Conservation (phyloP, 2,888 invertebrate species). For the Lithophane leautieri region DNA sequence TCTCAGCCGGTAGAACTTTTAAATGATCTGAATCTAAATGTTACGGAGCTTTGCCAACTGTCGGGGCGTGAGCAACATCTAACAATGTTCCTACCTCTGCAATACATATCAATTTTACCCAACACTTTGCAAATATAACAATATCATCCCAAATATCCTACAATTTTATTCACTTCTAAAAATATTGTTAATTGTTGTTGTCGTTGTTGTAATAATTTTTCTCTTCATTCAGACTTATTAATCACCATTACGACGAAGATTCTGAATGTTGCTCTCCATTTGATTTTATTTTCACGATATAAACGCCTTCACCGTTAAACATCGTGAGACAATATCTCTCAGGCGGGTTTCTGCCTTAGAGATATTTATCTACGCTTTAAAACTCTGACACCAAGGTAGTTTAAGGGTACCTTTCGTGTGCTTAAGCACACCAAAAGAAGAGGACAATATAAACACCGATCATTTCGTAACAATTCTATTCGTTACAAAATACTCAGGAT, state of each 20-base stretch:
- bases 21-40: slow-evolving; percentile 81
- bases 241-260: background rate
- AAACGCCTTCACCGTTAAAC: background rate
- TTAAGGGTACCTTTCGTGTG: no score
- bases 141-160: slow-evolving; percentile 11
- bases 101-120: slow-evolving; percentile 67
- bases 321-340: no score
- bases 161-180: background rate
- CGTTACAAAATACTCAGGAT: slow-evolving; percentile 16
- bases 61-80: slow-evolving; percentile 74
- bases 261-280: background rate
- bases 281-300: slow-evolving; percentile 1
- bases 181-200: no score
- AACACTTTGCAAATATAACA: slow-evolving; percentile 53
- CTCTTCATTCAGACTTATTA: background rate
- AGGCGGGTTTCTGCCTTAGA: no score
- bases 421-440: no score
- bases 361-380: no score
- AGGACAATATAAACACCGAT: background rate
- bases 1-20: slow-evolving; percentile 74
- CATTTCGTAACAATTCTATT: slow-evolving; percentile 13
- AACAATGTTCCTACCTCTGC: slow-evolving; percentile 74
- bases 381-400: no score
- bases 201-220: slow-evolving; percentile 6
- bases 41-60: slow-evolving; percentile 83